These are phyloP conservation scores for Callinectes sapidus DNA, from an alignment of 2,888 invertebrate species.

Conservation along the genomic window DNA sequence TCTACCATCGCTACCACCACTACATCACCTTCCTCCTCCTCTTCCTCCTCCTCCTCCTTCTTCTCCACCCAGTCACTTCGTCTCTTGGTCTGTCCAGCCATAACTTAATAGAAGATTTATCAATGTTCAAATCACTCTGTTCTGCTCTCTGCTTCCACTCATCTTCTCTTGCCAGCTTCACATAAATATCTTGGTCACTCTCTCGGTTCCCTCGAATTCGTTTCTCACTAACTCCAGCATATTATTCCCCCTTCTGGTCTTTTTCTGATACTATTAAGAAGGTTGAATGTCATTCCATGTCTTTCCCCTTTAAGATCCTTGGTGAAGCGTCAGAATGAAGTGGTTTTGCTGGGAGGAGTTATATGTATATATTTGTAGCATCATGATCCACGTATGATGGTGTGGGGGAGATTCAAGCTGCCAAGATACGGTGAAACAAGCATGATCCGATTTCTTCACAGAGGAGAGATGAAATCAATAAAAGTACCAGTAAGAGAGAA, in stretches of 20 bases:
- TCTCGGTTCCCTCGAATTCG: not conserved
- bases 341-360: not conserved
- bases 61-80: not conserved
- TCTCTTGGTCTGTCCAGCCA: not conserved
- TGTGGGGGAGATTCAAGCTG: not conserved
- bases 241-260: not conserved
- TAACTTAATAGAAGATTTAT: slow-evolving; percentile 15
- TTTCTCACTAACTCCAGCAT: not conserved
- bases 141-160: not conserved
- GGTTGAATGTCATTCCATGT: not conserved
- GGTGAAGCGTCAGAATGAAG: not conserved
- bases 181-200: not conserved
- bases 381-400: not conserved
- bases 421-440: not conserved
- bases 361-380: not conserved
- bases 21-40: not conserved
- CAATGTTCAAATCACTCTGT: not conserved
- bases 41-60: not conserved
- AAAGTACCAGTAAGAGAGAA: no score
- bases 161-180: not conserved
- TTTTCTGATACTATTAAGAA: not conserved
- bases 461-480: no score
- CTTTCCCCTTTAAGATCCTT: not conserved
- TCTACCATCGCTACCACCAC: not conserved
- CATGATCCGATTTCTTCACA: no score